Base-by-base conservation (phyloP, 2,888 invertebrate genomes). In the Eristalis tenax region DNA sequence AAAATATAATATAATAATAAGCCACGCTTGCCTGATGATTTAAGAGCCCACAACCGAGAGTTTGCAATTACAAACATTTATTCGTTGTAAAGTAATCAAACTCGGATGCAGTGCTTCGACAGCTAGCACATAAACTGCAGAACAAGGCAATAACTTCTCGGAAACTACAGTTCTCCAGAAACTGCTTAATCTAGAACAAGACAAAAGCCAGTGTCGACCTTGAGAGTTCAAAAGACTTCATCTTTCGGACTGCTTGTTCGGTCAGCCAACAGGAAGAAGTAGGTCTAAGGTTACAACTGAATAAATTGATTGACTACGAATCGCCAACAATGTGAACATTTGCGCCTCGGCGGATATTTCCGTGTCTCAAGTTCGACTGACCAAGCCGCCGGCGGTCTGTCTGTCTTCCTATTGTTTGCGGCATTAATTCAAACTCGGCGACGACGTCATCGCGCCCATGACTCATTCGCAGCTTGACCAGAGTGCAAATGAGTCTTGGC, bases 341-440 rank as follows among this genome's bases (percentile, higher is more conserved):
- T 32, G 66, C 59, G 15, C n/a, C 22, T 56, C n/a, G 8, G 38
- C 28, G 3, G 63, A 13, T 75, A 76, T 65, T 76, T 83, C 77
- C 77, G 74, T 35, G 32, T 69, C 40, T 57, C n/a, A 40, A 63
- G 11, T 50, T 35, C 63, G 32, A 26, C 26, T 2, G 2, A 26
- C 26, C 1, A 40, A 65, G 64, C 74, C 23, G 32, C 10, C 32
- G 32, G 32, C 32, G 32, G 26, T 11, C 18, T 4, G 26, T 59
- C 23, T 23, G 11, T 59, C 59, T 59, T 26, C 59, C 59, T 26
- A 26, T 59, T 59, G 26, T 59, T 59, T 50, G 18, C 50, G 18
- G 50, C n/a, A 50, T 50, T 10, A 5, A 18, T 18, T 18, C 18
- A 50, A 50, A 18, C 18, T 50, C 26, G 26, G 13, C 4, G 59